Base-by-base conservation (phyloP, 2,113 vertebrate genomes). In the Cinclus mexicanus region DNA sequence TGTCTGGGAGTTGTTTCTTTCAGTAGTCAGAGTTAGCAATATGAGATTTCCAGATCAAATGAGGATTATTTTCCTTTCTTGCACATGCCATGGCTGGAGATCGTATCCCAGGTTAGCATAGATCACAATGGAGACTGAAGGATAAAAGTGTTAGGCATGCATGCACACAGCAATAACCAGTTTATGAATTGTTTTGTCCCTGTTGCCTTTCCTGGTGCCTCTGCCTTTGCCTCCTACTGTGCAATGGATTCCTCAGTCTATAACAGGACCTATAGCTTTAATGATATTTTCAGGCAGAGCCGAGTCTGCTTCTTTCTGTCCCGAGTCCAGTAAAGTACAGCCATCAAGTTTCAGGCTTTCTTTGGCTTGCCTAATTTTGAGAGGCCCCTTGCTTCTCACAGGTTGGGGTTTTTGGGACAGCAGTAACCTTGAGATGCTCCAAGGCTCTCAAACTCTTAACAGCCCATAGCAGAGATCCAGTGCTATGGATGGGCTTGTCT, bases 11-110 rank as follows among this genome's bases (percentile, higher is more conserved):
- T 41, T 72, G 22, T 71, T 90, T 72, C 82, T 72, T 95, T 76
- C 75, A 56, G 74, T 82, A 79, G 70, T 49, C n/a, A n/a, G 25
- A 88, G 55, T 65, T 26, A 53, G 46, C 68, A 69, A 76, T 83
- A 87, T 33, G 71, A 90, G 59, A 60, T 68, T 93, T 93, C 67
- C 79, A 89, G 86, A 83, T n/a, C n/a, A 83, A 60, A 61, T 72
- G 35, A 94, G 56, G 59, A 57, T 83, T 76, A 19, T 61, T 90
- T 92, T 91, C 70, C 42, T 72, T 83, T 80, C 59, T 35, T 2
- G 2, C 74, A 74, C 15, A 11, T 33, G 14, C 29, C 1, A 1
- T 65, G 50, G 31, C 39, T 86, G 71, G 59, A 88, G 65, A 72
- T 59, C 39, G 4, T 50, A 70, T 49, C 59, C 46, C 42, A 55